Base-by-base conservation (phyloP, 1,140 invertebrate genomes). In the Teleopsis dalmanni region DNA sequence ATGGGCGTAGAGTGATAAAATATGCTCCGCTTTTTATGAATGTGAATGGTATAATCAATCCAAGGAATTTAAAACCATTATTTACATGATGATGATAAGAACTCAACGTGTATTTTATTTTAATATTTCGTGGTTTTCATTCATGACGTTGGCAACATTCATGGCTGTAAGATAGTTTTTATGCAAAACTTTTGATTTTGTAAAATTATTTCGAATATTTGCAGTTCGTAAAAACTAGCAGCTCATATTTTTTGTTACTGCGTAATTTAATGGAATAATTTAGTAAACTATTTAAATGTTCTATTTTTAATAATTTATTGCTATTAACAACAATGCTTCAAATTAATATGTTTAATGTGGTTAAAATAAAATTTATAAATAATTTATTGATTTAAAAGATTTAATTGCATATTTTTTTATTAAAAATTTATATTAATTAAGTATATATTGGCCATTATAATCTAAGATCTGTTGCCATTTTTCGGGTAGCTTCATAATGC, bases 71-170 rank as follows among this genome's bases (percentile, higher is more conserved):
- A 55, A 54, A 10, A 54, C 60, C 34, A 55, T 65, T 46, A 56
- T 56, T 35, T 48, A 47, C 38, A 65, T 65, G 62, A 62, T 65
- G 62, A 52, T 62, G 48, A 60, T 62, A 52, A 62, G 62, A 38
- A 55, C 58, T 34, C 62, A 60, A 50, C 54, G 38, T 10, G 33
- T 38, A 33, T 65, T 58, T 19, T 54, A 52, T 16, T 42, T 65
- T 37, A 59, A 65, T 34, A 60, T 65, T 35, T 65, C 62, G 31
- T 65, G 59, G 59, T 65, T 65, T 31, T 52, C 57, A 33, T 56
- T 55, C 43, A 65, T 65, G 62, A 58, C 62, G 6, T 42, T 65
- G 50, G 62, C 62, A 31, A 65, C 62, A 0, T 47, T 65, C 10
- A 59, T 65, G 62, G 44, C 58, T 45, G 62, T 65, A 50, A 49